Evolutionary conservation across 1,140 invertebrate genomes (phyloP), one percentile per base, ranked within the genome.

Genomic region (Hyles vespertilio): DNA sequence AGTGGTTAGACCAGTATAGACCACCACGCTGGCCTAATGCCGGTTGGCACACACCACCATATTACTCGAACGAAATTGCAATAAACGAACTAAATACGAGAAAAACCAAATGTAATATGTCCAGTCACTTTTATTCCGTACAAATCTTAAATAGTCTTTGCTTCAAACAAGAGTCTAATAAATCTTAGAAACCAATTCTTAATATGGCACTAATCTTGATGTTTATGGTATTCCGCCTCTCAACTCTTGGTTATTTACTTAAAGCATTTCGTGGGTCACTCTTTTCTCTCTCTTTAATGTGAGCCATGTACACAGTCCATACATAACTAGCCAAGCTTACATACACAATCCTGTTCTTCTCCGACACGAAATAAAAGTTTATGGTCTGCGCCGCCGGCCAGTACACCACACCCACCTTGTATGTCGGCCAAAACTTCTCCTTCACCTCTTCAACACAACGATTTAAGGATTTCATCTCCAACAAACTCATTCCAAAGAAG

Each of bases 361-460:
- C 95, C 1, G 93, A 92, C 9, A 97, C 86, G 58, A 94, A 91
- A 9, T 93, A 91, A 69, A 96, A 96, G 72, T 97, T 97, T 0
- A 96, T 81, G 2, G 95, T 96, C 87, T 96, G 95, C 10, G 95
- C 81, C 51, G 94, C 70, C n/a, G 95, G 95, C 96, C 96, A 97
- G 22, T 74, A 87, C 0, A 86, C 33, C 3, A 71, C 69, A 0
- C 81, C 77, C 1, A 96, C 94, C 86, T 95, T 94, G 69, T 94
- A 96, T 1, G 95, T 95, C 45, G 94, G 94, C 79, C 92, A 90
- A 61, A 96, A 94, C 83, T 96, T 96, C 57, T 91, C 87, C 77
- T 92, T 91, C 0, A 95, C 92, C 90, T 96, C 94, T n/a, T 93
- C 82, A n/a, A 92, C 74, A 32, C 94, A 94, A 53, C 92, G 89